phyloP scores from a whole-genome alignment of 92 coral and sea anemone genomes.

The Diadumene lineata region DNA sequence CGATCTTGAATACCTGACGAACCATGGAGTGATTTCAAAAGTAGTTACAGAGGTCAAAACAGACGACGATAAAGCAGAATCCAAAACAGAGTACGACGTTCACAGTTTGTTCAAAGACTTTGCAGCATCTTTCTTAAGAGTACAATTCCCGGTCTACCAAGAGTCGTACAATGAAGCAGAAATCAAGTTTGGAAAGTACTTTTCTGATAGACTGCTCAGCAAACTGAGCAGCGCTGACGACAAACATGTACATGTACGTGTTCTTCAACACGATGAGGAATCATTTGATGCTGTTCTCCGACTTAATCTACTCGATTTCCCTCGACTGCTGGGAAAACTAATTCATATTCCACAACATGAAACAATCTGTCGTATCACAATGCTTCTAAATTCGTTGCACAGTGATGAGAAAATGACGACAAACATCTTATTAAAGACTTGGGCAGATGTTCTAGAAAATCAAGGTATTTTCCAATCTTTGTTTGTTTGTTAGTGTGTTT shows the following conservation, averaged over 20 bases:
- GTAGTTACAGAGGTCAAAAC: background rate
- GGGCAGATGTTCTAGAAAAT: constrained; percentile 48
- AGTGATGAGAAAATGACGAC: constrained; percentile 19
- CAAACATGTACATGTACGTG: too few relatives aligned
- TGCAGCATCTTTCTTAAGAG: constrained; percentile 37
- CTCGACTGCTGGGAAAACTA: constrained; percentile 29
- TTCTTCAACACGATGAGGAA: too few relatives aligned
- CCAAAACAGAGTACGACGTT: constrained; percentile 47
- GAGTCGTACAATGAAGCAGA: constrained; percentile 36
- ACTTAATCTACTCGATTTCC: too few relatives aligned
- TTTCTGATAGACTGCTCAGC: constrained; percentile 44
- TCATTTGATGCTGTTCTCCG: too few relatives aligned
- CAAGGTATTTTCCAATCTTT: constrained; percentile 11
- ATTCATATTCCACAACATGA: constrained; percentile 35
- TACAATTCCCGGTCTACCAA: constrained; percentile 3
- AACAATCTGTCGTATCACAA: constrained; percentile 23
- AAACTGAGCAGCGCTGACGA: too few relatives aligned
- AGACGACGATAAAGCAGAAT: too few relatives aligned
- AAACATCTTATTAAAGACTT: constrained; percentile 40
- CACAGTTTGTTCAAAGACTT: constrained; percentile 57
- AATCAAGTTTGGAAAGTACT: constrained; percentile 36
- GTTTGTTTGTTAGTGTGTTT: background rate
- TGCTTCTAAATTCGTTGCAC: constrained; percentile 52
- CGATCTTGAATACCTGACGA: constrained; percentile 45
- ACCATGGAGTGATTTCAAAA: constrained; percentile 20